These are phyloP conservation scores for Acheta domesticus DNA, from an alignment of 2,888 invertebrate species.

Conservation along the genomic window DNA sequence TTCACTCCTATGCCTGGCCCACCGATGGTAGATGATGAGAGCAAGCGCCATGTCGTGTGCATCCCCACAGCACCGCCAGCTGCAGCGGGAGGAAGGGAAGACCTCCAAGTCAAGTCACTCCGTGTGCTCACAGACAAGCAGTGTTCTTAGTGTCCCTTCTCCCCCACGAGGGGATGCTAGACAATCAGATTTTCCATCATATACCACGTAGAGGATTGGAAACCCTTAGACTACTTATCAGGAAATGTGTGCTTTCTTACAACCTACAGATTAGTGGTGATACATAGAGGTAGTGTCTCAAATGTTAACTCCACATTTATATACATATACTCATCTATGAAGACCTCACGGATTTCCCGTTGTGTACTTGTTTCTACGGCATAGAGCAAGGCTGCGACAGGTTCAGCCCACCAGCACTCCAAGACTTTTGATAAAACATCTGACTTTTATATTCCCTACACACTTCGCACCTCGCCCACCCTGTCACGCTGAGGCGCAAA, in stretches of 20 bases:
- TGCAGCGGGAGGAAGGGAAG: background rate
- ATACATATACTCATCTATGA: background rate
- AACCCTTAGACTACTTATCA: background rate
- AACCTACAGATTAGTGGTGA: constrained; percentile 2
- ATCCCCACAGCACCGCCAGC: background rate
- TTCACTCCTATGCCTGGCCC: background rate
- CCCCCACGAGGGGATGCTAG: constrained; percentile 8
- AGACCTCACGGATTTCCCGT: background rate
- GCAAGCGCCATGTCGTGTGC: background rate
- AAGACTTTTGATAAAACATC: constrained; percentile 3
- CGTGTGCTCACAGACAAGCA: background rate
- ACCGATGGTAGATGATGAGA: background rate
- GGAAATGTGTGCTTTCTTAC: constrained; percentile 18
- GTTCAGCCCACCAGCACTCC: constrained; percentile 18
- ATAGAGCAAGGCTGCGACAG: constrained; percentile 18
- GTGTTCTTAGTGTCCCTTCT: background rate
- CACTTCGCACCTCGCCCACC: background rate
- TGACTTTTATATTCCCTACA: background rate
- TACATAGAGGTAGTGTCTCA: background rate
- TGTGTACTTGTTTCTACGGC: background rate
- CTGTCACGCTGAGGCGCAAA: background rate
- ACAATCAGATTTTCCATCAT: constrained; percentile 18
- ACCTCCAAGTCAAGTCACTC: background rate
- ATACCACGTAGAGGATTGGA: constrained; percentile 2
- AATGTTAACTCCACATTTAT: constrained; percentile 11